Base-by-base conservation (phyloP, 2,113 vertebrate genomes). In the Upupa epops region DNA sequence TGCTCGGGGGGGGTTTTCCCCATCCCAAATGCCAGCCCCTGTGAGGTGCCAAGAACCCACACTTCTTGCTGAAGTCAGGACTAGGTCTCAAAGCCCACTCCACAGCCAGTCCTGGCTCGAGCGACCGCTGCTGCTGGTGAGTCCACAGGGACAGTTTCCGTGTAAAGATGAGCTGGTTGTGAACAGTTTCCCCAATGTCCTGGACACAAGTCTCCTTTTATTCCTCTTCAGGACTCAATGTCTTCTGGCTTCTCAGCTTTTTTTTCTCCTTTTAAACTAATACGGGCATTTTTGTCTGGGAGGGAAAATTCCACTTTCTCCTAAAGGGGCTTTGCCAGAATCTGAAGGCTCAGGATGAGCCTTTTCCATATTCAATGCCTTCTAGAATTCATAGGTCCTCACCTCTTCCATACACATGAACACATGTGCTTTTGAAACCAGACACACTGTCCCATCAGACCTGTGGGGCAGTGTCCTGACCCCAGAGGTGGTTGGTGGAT, bases 231-330 rank as follows among this genome's bases (percentile, higher is more conserved):
- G 49, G 49, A 55, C 64, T 89, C 56, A 20, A 45, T 0, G 0
- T 74, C 84, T 88, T 40, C 60, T 92, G 82, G 15, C 45, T 91
- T 92, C 69, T 12, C 55, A 73, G 52, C 20, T 8, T 55, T 20
- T 60, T 54, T 46, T 40, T 58, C n/a, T 4, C 18, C 32, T 52
- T 74, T 86, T 32, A 54, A 81, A 95, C 75, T 93, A 84, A 89
- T 64, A 80, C 11, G 46, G 19, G 9, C 52, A 83, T 87, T 92
- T 70, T 94, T 75, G 42, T 52, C 86, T 45, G 22, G 32, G 42
- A 71, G 40, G 52, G 72, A 87, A 93, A 96, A 92, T 94, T 95
- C 91, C 75, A 74, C 54, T 88, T 89, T 61, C 87, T 91, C 56
- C 82, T 77, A 52, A 71, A 88, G 79, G 45, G 59, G 26, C 48